These are phyloP conservation scores for Eremobia ochroleuca DNA, from an alignment of 2,888 invertebrate species.

Conservation along the genomic window DNA sequence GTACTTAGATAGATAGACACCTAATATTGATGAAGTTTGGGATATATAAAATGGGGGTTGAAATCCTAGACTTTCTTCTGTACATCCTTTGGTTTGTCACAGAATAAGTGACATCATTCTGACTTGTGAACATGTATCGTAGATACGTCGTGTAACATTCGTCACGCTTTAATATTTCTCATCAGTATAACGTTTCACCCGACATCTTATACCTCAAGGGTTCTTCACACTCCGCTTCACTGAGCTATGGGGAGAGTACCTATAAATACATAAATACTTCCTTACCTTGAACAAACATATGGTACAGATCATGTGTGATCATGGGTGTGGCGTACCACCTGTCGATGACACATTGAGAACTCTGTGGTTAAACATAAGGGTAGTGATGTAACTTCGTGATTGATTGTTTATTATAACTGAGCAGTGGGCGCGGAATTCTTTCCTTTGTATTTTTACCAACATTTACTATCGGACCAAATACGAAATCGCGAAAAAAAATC, in stretches of 20 bases:
- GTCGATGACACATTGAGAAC: conserved; percentile 2
- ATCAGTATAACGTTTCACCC: conserved; percentile 20
- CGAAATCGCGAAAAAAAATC: too few species aligned
- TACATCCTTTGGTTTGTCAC: not conserved
- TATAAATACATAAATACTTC: conserved; percentile 43
- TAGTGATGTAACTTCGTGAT: conserved; percentile 18
- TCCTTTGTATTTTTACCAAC: too few species aligned
- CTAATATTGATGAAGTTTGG: not conserved
- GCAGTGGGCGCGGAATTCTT: not conserved
- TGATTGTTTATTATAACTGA: conserved; percentile 8
- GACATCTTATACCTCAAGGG: conserved; percentile 23
- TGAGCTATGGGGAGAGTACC: not conserved
- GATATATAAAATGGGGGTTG: not conserved
- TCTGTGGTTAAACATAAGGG: conserved; percentile 14
- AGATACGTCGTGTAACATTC: conserved; percentile 8
- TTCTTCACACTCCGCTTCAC: conserved; percentile 27
- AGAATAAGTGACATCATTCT: not conserved
- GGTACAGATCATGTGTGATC: conserved; percentile 16
- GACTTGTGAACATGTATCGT: conserved; percentile 4
- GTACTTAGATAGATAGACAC: not conserved
- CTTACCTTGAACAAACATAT: conserved; percentile 16
- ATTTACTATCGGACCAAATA: too few species aligned
- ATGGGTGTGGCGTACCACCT: conserved; percentile 19
- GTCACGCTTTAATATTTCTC: conserved; percentile 5
- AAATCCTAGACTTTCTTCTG: too few species aligned